Base-by-base conservation (phyloP, 2,888 invertebrate genomes). In the Dasypolia templi region DNA sequence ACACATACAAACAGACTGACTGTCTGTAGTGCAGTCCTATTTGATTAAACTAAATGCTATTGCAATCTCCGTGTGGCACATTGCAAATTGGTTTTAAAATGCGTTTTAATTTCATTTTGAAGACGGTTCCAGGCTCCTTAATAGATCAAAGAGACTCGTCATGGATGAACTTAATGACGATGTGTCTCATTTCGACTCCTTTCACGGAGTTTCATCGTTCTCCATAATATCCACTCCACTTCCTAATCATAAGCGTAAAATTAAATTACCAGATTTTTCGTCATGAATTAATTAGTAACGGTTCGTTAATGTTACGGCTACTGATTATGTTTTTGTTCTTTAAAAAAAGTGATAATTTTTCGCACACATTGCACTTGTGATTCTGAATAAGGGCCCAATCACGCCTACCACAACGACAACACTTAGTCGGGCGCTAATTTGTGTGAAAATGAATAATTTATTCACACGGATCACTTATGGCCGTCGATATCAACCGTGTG, bases 241-340 rank as follows among this genome's bases (percentile, higher is more conserved):
- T 72, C 19, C 51, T 56, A 49, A 66, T 42, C 69, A 59, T 75
- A 6, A 65, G 61, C 51, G 64, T 70, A 56, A 69, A 70, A 69
- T 69, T 63, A 67, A 79, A 65, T 77, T 53, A 59, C 59, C 62
- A 26, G 42, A n/a, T 72, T 69, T 74, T 78, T 55, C 44, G 72
- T 77, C 49, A 79, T 78, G 80, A 77, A 78, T 81, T 77, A 75
- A 71, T 85, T 85, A 66, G 75, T 78, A 63, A 85, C 69, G 75
- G 72, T 75, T 69, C 86, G 69, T 68, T 69, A 71, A 72, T 68
- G 82, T 81, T 81, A 83, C 83, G 81, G 81, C 26, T 61, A 77
- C 65, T 83, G 79, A 74, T 64, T 84, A 42, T 72, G 72, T 69
- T 66, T 62, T 66, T 66, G 22, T 69, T 69, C 59, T 61, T 72